A percentile compares a stretch with the other conserved stretches of the same genome.
phyloP scores from a whole-genome alignment of 2,797 vertebrate genomes.

The Mionectes olivaceus region DNA sequence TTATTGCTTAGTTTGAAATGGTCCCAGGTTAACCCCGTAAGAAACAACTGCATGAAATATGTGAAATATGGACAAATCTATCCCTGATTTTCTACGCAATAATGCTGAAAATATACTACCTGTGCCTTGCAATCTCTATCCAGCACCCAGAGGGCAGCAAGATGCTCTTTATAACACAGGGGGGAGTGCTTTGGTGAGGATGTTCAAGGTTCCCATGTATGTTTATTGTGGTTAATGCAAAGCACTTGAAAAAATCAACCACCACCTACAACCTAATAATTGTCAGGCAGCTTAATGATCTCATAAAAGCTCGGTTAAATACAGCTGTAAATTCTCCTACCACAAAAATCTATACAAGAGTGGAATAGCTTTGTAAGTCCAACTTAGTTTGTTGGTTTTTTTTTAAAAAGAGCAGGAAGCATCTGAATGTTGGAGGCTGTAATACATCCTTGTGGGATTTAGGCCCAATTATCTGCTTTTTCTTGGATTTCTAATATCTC shows the following conservation, averaged over 20 bases:
- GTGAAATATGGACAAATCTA: fast-evolving
- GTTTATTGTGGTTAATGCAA: background rate
- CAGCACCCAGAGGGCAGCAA: slow-evolving; percentile 46
- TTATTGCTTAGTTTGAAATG: background rate
- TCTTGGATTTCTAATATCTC: background rate
- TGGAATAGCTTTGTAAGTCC: background rate
- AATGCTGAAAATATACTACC: fast-evolving
- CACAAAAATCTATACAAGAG: background rate
- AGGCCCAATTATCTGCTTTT: background rate
- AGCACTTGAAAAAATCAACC: background rate
- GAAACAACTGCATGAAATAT: background rate
- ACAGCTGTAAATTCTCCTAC: background rate
- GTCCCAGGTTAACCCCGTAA: background rate
- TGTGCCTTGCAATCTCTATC: background rate
- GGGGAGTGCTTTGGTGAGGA: background rate
- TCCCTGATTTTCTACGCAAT: background rate
- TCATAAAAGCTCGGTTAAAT: background rate
- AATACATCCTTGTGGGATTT: background rate
- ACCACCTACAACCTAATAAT: background rate
- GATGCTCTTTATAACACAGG: background rate
- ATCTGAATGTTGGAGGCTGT: background rate
- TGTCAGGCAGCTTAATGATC: background rate
- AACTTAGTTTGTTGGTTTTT: background rate
- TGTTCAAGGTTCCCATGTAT: fast-evolving
- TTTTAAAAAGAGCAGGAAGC: background rate